Percentiles rank a stretch among this genome's conserved stretches.
phyloP scores from a whole-genome alignment of 37 sponge, comb jelly and placozoan genomes.

The Spongilla lacustris region DNA sequence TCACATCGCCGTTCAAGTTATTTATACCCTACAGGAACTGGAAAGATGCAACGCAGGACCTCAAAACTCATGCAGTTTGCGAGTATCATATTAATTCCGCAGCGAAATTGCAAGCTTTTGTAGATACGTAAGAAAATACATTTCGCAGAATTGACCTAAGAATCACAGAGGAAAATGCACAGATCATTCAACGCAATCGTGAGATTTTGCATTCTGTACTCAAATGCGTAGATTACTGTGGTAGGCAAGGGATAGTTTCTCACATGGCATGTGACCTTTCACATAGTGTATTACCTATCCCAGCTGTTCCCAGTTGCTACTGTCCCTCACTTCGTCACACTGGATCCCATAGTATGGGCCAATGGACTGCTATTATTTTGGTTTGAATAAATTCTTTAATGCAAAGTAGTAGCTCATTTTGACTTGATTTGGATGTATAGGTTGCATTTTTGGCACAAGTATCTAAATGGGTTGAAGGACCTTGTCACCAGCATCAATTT shows the following conservation, averaged over 20 bases:
- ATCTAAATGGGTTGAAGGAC: too few relatives aligned
- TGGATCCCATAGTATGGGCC: too few relatives aligned
- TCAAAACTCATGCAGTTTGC: not conserved
- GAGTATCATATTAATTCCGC: not conserved
- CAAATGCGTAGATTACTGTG: not conserved
- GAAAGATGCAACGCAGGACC: not conserved
- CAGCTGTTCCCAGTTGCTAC: not conserved
- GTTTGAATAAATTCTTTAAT: too few relatives aligned
- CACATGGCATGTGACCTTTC: not conserved
- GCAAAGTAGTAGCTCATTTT: too few relatives aligned
- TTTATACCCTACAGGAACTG: not conserved
- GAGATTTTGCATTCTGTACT: not conserved
- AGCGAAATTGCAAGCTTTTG: slow-evolving; percentile 1
- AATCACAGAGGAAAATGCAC: not conserved
- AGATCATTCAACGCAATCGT: not conserved
- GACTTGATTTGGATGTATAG: too few relatives aligned
- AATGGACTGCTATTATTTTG: too few relatives aligned
- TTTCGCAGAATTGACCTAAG: not conserved
- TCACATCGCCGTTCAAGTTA: not conserved
- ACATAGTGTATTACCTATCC: not conserved
- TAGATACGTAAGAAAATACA: not conserved
- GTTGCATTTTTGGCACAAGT: too few relatives aligned
- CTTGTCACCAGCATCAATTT: too few relatives aligned
- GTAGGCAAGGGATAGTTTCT: slow-evolving; percentile 2
- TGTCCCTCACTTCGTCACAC: not conserved